Evolutionary conservation across 1,140 invertebrate genomes (phyloP), one percentile per base, ranked within the genome.

Genomic region (Dermatophagoides farinae): DNA sequence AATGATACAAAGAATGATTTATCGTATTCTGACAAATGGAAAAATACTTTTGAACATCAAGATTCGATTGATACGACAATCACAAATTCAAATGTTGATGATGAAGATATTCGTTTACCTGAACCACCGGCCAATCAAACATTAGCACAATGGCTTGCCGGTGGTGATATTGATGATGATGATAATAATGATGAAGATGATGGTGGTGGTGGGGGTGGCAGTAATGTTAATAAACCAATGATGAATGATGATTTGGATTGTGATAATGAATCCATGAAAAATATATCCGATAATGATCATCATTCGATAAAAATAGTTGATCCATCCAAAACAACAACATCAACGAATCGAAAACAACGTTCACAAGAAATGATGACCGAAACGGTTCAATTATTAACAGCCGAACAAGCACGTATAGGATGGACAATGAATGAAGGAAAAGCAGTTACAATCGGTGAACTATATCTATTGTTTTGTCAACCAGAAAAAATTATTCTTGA

Each of bases 141-240:
- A 20, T 43, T 64, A 22, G 62, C 43, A 43, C 61, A 64, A 59
- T 64, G 62, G 62, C 43, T 64, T n/a, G 31, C 43, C 25, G 53
- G 59, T 44, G 20, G 20, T 23, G 25, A 10, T 25, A 23, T 50
- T n/a, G 43, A 49, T 25, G 38, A 54, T 8, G 22, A 57, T 43
- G 40, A 20, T 2, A 20, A 11, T 16, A 16, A 41, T 57, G 38
- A 18, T 43, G 38, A 41, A 9, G 22, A 16, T 6, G 31, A 6
- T 57, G 52, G 44, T 46, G 6, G 44, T 46, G 20, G 1, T 20
- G 44, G 2, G 43, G 52, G 44, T 46, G 6, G 44, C 10, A 10
- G 1, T 20, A 10, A 46, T 46, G 20, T n/a, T 46, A 16, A n/a
- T n/a, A 31, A 31, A 31, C 31, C 31, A 57, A 44, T n/a, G 22